These are phyloP conservation scores for Saccopteryx leptura DNA, from an alignment of 2,113 vertebrate genomes.

Conservation along the genomic window DNA sequence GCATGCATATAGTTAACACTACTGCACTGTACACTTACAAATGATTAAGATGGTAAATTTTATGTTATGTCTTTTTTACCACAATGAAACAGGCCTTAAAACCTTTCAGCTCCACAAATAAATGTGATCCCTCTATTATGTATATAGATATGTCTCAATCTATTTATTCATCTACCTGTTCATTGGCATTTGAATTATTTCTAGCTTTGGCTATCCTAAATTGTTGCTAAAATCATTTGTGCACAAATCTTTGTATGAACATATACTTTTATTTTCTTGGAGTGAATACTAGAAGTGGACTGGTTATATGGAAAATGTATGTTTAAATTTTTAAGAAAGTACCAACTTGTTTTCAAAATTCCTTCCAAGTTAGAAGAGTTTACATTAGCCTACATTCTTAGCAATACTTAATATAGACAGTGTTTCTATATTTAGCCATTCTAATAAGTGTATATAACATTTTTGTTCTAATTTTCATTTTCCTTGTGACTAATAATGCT, in stretches of 20 bases:
- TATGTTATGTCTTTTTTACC: background rate
- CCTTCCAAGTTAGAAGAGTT: background rate
- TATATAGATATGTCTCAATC: background rate
- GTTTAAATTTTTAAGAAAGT: background rate
- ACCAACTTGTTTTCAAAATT: background rate
- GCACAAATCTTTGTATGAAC: background rate
- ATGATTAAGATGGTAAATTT: background rate
- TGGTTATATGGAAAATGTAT: background rate
- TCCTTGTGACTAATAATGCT: background rate
- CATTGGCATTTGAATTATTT: background rate
- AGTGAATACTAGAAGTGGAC: background rate
- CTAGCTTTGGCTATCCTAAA: background rate
- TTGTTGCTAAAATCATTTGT: background rate
- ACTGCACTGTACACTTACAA: background rate
- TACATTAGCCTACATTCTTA: background rate
- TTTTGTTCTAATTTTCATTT: slow-evolving; percentile 40
- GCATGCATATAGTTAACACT: background rate
- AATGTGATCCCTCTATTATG: background rate
- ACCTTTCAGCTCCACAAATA: background rate
- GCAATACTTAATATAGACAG: background rate
- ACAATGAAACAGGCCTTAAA: background rate
- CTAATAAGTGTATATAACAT: background rate
- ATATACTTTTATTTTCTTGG: background rate
- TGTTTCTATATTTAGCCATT: background rate
- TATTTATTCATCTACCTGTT: background rate